Evolutionary conservation across 1,140 invertebrate genomes (phyloP).

Genomic region (Tribolium castaneum): DNA sequence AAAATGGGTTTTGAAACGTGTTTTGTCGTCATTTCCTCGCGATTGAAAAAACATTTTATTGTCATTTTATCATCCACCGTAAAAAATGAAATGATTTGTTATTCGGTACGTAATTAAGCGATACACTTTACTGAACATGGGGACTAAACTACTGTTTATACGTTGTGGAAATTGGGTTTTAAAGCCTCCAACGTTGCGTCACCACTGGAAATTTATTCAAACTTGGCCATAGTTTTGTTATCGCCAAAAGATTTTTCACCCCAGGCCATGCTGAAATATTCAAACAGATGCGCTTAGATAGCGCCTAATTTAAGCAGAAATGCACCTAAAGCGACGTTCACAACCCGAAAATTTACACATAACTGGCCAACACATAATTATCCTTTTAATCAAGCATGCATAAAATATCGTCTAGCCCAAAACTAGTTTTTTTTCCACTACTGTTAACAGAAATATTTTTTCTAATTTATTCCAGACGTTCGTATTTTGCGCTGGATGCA

Average conservation of each 20-base stretch:
- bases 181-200: constrained; percentile 1
- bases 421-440: neutral
- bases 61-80: constrained; percentile 32
- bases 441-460: neutral
- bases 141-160: constrained; percentile 28
- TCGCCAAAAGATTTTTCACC: neutral
- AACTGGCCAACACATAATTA: neutral
- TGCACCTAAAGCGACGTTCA: neutral
- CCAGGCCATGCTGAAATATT: neutral
- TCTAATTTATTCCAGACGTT: neutral
- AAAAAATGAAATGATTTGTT: constrained; percentile 43
- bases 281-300: constrained; percentile 21
- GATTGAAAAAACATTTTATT: constrained; percentile 40
- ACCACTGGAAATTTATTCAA: constrained; percentile 3
- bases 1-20: constrained; percentile 27
- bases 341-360: constrained; percentile 1
- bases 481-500: neutral
- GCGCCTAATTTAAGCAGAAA: neutral
- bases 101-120: constrained; percentile 27
- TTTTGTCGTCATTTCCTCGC: constrained; percentile 34
- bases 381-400: neutral
- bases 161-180: constrained; percentile 17
- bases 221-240: neutral
- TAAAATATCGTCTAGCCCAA: neutral
- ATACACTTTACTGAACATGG: constrained; percentile 35